Conservation (phyloP, 2,113 vertebrate species). For the Microtus pennsylvanicus region DNA sequence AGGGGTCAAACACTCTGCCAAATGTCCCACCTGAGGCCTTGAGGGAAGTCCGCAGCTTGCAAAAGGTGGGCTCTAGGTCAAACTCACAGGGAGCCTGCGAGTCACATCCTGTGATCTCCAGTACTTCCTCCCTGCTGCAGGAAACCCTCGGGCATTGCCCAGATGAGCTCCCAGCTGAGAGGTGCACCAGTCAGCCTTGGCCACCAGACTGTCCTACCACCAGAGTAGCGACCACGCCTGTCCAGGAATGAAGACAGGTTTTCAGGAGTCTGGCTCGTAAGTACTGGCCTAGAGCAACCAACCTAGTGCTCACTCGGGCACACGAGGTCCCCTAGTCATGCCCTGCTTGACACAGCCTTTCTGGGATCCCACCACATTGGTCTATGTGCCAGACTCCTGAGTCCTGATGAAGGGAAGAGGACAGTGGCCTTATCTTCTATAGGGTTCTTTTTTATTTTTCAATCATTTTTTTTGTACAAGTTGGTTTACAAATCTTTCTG, state of each 20-base stretch:
- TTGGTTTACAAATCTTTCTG: background rate
- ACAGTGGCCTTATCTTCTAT: background rate
- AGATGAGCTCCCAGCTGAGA: background rate
- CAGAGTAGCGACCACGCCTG: background rate
- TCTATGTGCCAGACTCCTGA: background rate
- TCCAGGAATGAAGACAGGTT: background rate
- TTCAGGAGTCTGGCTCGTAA: background rate
- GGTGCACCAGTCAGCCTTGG: background rate
- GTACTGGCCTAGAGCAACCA: background rate
- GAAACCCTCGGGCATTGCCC: background rate
- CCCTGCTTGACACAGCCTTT: background rate
- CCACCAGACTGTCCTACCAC: background rate
- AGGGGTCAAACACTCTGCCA: too few species aligned
- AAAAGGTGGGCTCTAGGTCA: background rate
- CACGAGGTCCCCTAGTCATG: background rate
- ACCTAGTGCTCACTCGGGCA: background rate
- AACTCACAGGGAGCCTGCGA: background rate
- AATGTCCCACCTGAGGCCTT: background rate
- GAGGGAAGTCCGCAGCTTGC: background rate
- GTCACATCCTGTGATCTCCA: background rate
- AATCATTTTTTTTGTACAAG: background rate
- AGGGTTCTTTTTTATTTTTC: background rate
- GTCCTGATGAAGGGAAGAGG: background rate
- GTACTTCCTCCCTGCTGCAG: background rate
- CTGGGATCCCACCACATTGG: background rate